Evolutionary conservation across 53 echinoderm and acorn worm species (phyloP).

Genomic region (Patiria pectinifera): DNA sequence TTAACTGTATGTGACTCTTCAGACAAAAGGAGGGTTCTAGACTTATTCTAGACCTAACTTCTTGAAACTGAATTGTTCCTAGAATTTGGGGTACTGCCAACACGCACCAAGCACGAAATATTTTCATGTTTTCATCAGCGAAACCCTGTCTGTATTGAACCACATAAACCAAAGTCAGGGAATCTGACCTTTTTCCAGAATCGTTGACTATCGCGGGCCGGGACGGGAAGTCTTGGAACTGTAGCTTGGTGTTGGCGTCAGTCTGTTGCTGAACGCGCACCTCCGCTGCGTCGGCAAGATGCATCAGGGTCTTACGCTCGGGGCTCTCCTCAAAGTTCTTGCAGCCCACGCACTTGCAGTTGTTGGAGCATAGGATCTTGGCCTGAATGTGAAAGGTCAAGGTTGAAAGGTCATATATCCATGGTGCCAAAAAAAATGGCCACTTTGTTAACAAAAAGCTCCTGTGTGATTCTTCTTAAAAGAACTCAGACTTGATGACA

Average conservation of each 20-base stretch:
- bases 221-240: conserved; percentile 94
- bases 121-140: too few relatives aligned
- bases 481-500: too few relatives aligned
- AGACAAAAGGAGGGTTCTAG: too few relatives aligned
- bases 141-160: too few relatives aligned
- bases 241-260: conserved; percentile 94
- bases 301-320: conserved; percentile 95
- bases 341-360: conserved; percentile 98
- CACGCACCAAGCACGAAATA: too few relatives aligned
- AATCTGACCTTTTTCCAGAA: conserved; percentile 87
- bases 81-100: too few relatives aligned
- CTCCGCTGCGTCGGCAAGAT: conserved; percentile 98
- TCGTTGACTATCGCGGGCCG: conserved; percentile 83
- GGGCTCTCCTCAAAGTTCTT: conserved; percentile 99
- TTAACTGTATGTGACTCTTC: too few relatives aligned
- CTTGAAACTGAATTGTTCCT: too few relatives aligned
- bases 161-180: background rate
- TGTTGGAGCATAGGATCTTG: conserved; percentile 93
- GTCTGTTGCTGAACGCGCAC: conserved; percentile 97
- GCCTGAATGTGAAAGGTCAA: conserved; percentile 66
- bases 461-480: too few relatives aligned
- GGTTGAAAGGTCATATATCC: background rate
- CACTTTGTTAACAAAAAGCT: too few relatives aligned
- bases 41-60: too few relatives aligned
- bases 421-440: too few relatives aligned